Percentiles rank a stretch among this genome's conserved stretches.
These are phyloP conservation scores for Hemaris fuciformis DNA, from an alignment of 2,888 invertebrate genomes.

Conservation along the genomic window DNA sequence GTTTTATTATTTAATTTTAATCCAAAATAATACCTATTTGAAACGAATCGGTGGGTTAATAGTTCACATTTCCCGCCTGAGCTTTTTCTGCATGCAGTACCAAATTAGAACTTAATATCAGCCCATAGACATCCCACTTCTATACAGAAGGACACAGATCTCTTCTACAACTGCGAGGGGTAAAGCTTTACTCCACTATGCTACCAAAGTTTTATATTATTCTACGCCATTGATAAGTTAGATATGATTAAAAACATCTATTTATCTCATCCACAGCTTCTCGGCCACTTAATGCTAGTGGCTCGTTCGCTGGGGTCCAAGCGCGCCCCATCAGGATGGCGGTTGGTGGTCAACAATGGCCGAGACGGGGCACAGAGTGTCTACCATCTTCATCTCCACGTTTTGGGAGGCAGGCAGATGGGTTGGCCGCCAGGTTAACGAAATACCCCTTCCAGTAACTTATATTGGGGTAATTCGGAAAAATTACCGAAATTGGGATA, in stretches of 20 bases:
- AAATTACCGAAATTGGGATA: neutral
- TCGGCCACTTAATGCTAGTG: conserved; percentile 87
- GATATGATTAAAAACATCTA: neutral
- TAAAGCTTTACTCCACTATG: no score
- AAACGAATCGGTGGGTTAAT: no score
- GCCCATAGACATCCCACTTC: no score
- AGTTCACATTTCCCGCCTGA: no score
- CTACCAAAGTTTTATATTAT: no score
- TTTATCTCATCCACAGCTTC: conserved; percentile 69
- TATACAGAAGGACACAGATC: no score
- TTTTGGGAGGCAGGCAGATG: conserved; percentile 90
- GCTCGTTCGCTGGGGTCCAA: conserved; percentile 85
- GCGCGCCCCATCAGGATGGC: conserved; percentile 85
- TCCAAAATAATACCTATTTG: no score
- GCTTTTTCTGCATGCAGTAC: no score
- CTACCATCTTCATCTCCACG: conserved; percentile 91
- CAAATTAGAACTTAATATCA: no score
- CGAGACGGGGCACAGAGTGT: conserved; percentile 91
- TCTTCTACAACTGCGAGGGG: no score
- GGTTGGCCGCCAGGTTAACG: conserved; percentile 86
- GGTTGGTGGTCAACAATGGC: conserved; percentile 91
- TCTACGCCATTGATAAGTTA: no score
- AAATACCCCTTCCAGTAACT: neutral
- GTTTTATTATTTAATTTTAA: no score
- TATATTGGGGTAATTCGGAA: neutral